Evolutionary conservation across 2,888 invertebrate genomes (phyloP).

Genomic region (Drosophila quasianomalipes): DNA sequence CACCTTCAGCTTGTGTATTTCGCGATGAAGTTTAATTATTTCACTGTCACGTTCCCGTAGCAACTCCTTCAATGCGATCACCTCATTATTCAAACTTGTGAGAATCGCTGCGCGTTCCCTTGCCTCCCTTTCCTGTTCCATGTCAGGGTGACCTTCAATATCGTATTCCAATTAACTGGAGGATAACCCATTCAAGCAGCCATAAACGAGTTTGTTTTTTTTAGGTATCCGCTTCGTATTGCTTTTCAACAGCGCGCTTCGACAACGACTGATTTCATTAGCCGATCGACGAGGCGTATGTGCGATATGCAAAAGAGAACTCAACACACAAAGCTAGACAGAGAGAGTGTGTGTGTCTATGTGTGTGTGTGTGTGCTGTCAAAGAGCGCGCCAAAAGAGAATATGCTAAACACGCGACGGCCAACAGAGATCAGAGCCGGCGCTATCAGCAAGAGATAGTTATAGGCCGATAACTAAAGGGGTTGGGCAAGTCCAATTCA

Average conservation of each 20-base stretch:
- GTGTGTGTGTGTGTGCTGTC: background rate
- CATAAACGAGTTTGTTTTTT: background rate
- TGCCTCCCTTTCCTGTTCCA: constrained; percentile 55
- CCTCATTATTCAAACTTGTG: constrained; percentile 87
- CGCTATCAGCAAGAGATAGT: constrained; percentile 48
- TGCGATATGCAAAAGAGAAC: constrained; percentile 56
- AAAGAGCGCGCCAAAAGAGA: constrained; percentile 29
- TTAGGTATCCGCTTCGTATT: constrained; percentile 25
- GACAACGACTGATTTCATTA: constrained; percentile 54
- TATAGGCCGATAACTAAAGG: constrained; percentile 42
- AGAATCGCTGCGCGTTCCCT: constrained; percentile 83
- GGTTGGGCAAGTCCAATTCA: constrained; percentile 43
- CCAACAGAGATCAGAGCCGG: constrained; percentile 35
- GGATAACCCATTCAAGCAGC: constrained; percentile 41
- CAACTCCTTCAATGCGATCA: constrained; percentile 87
- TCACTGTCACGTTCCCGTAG: constrained; percentile 87
- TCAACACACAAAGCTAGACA: background rate
- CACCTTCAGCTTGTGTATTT: constrained; percentile 88
- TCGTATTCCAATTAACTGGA: constrained; percentile 17
- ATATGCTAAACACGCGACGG: constrained; percentile 21
- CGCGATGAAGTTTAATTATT: constrained; percentile 88
- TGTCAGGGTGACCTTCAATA: constrained; percentile 28
- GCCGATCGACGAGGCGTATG: constrained; percentile 68
- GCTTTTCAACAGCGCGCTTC: constrained; percentile 52
- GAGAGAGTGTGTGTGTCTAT: background rate